Conservation (phyloP, 2,888 invertebrate species). For the Drosophila merina region DNA sequence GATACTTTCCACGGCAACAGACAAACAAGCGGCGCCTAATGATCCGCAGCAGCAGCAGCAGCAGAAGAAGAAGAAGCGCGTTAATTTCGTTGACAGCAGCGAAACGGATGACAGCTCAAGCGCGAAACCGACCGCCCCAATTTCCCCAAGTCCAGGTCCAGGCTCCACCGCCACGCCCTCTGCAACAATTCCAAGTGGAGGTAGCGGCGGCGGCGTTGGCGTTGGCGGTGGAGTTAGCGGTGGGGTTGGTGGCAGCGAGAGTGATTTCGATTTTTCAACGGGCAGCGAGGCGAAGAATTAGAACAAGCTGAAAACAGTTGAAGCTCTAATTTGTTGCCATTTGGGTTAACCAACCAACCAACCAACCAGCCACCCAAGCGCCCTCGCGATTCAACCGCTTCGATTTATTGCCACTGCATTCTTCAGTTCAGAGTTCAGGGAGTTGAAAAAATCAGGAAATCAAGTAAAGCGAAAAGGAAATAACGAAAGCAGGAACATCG, state of each 20-base stretch:
- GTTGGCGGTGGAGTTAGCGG: constrained; percentile 24
- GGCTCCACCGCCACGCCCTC: constrained; percentile 15
- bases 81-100: constrained; percentile 83
- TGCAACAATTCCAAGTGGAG: constrained; percentile 1
- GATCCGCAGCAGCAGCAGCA: constrained; percentile 74
- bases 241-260: constrained; percentile 73
- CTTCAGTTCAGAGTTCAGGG: constrained; percentile 16
- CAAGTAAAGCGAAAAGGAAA: constrained; percentile 4
- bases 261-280: constrained; percentile 84
- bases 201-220: constrained; percentile 1
- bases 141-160: constrained; percentile 29
- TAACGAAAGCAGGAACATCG: constrained; percentile 1
- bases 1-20: constrained; percentile 72
- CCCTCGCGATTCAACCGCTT: constrained; percentile 17
- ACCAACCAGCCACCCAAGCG: constrained; percentile 55
- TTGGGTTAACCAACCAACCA: constrained; percentile 71
- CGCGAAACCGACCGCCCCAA: constrained; percentile 66
- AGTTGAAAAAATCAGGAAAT: constrained; percentile 14
- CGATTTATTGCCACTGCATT: constrained; percentile 63
- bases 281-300: constrained; percentile 78
- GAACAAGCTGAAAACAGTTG: constrained; percentile 66
- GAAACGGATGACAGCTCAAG: constrained; percentile 83
- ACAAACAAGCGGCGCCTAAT: constrained; percentile 75
- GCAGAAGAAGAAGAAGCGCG: constrained; percentile 83
- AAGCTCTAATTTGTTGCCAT: constrained; percentile 76